Evolutionary conservation across 2,797 vertebrate genomes (phyloP).

Genomic region (Tangara arthus): DNA sequence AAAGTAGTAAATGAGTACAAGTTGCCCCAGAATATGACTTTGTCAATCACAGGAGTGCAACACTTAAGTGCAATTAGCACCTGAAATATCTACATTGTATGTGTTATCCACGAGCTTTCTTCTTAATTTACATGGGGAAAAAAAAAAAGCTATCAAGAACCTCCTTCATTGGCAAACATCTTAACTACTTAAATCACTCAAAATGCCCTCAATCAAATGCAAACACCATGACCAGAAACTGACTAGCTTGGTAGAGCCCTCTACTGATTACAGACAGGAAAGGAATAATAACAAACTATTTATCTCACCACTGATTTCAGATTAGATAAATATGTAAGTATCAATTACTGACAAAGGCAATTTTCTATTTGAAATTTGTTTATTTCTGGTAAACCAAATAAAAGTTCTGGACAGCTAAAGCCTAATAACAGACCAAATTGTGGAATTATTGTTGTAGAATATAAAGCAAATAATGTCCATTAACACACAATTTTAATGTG

Average conservation of each 20-base stretch:
- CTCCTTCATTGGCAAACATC: not conserved
- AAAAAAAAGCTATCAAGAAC: not conserved
- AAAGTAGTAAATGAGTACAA: not conserved
- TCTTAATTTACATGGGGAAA: not conserved
- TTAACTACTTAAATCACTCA: not conserved
- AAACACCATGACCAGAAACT: not conserved
- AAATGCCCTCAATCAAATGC: not conserved
- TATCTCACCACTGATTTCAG: not conserved
- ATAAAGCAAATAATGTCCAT: not conserved
- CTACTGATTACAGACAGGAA: slow-evolving; percentile 2
- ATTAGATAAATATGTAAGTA: not conserved
- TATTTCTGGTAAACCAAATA: not conserved
- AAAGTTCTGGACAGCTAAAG: not conserved
- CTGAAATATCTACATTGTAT: not conserved
- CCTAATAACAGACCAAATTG: not conserved
- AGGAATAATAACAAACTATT: not conserved
- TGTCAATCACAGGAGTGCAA: not conserved
- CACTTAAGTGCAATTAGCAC: not conserved
- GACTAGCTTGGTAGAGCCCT: not conserved
- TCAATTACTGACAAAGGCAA: not conserved
- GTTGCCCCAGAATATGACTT: not conserved
- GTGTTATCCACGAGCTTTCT: not conserved
- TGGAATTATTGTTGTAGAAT: not conserved
- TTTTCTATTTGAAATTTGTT: not conserved
- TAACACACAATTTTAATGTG: not conserved